Conservation (phyloP, 2,113 vertebrate genomes). For the Mungos mungo region DNA sequence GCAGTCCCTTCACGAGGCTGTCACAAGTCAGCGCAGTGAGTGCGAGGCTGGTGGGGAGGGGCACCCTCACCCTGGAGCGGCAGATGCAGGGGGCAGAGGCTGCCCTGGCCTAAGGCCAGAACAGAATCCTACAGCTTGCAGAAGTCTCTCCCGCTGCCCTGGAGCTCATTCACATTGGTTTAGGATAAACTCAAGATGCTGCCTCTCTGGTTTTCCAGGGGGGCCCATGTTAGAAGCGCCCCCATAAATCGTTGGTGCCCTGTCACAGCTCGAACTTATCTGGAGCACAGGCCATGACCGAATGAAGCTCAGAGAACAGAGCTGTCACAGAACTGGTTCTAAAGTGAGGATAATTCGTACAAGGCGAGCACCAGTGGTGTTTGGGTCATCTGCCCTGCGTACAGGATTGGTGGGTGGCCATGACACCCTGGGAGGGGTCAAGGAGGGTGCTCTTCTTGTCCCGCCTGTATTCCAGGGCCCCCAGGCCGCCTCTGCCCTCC, state of each 20-base stretch:
- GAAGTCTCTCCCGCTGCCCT: background rate
- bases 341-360: background rate
- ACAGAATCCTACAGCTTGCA: background rate
- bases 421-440: background rate
- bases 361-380: background rate
- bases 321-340: conserved; percentile 38
- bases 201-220: conserved; percentile 51
- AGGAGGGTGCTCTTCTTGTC: background rate
- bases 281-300: background rate
- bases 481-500: background rate
- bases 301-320: background rate
- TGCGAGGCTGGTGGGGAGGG: background rate
- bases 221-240: conserved; percentile 27
- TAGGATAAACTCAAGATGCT: conserved; percentile 53
- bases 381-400: background rate
- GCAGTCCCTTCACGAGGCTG: background rate
- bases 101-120: background rate
- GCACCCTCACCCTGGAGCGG: background rate
- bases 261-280: conserved; percentile 39
- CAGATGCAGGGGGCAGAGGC: background rate
- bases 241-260: background rate
- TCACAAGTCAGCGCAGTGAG: rapidly evolving
- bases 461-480: background rate
- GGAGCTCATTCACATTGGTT: background rate
- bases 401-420: background rate